Conservation (phyloP, 2,113 vertebrate genomes). For the Corythornis vintsioides region DNA sequence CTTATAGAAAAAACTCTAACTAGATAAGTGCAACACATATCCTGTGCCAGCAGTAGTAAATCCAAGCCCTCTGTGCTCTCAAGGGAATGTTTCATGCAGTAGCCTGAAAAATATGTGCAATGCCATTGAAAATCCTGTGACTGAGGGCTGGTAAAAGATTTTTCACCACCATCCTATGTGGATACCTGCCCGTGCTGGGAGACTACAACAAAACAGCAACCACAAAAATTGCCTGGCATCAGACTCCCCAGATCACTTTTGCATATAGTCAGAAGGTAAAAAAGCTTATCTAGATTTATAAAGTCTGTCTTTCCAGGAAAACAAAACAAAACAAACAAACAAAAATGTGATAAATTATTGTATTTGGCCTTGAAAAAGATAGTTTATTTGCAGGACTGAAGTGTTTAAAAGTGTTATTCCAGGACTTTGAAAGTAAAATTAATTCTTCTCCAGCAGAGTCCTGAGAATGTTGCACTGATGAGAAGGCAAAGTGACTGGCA, state of each 20-base stretch:
- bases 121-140: not conserved
- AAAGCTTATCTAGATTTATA: not conserved
- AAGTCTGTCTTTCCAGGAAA: not conserved
- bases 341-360: not conserved
- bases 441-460: not conserved
- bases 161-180: not conserved
- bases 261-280: not conserved
- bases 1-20: not conserved
- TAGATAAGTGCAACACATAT: not conserved
- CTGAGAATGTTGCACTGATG: rapidly evolving
- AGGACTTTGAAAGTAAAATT: not conserved
- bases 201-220: not conserved
- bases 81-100: not conserved
- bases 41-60: constrained; percentile 19
- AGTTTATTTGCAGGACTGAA: not conserved
- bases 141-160: not conserved
- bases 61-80: not conserved
- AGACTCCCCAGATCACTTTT: not conserved
- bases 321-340: not conserved
- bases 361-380: not conserved
- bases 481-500: not conserved
- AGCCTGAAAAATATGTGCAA: constrained; percentile 3
- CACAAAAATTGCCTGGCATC: not conserved
- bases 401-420: not conserved
- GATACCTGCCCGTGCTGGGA: not conserved